Evolutionary conservation across 2,888 invertebrate genomes (phyloP).

Genomic region (Latrodectus elegans): DNA sequence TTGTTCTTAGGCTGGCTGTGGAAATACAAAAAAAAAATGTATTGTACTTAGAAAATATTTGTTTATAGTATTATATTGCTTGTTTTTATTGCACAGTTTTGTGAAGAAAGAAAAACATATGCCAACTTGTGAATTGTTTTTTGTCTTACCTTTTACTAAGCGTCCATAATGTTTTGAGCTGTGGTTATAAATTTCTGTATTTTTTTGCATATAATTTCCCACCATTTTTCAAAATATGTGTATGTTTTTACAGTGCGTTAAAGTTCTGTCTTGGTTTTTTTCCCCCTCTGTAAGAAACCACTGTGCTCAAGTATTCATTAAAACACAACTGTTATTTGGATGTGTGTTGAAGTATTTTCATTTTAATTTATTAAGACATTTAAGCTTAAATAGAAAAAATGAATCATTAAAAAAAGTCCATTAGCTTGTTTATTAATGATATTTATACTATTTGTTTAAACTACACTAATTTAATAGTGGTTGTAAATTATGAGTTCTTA

Average conservation of each 20-base stretch:
- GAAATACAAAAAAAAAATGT: conserved; percentile 35
- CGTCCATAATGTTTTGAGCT: conserved; percentile 65
- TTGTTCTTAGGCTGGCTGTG: conserved; percentile 23
- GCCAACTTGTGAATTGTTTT: conserved; percentile 60
- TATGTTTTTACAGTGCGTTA: conserved; percentile 54
- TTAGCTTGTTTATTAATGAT: too few relatives aligned
- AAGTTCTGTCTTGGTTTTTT: conserved; percentile 44
- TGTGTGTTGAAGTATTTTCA: not conserved
- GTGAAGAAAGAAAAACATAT: conserved; percentile 41
- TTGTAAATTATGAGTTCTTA: not conserved
- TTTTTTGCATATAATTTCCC: conserved; percentile 28
- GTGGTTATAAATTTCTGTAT: conserved; percentile 49
- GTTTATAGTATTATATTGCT: conserved; percentile 52
- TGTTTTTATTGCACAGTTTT: conserved; percentile 57
- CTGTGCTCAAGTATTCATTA: conserved; percentile 69
- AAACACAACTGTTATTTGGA: conserved; percentile 69
- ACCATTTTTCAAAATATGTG: conserved; percentile 43
- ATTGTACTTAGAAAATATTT: conserved; percentile 45
- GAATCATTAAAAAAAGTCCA: too few relatives aligned
- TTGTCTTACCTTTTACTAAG: conserved; percentile 55
- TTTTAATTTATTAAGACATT: too few relatives aligned
- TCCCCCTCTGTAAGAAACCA: conserved; percentile 58
- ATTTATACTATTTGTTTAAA: too few relatives aligned
- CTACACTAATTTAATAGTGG: not conserved
- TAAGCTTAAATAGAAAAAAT: too few relatives aligned